phyloP scores from a whole-genome alignment of 2,888 invertebrate species.

The Tineola bisselliella region DNA sequence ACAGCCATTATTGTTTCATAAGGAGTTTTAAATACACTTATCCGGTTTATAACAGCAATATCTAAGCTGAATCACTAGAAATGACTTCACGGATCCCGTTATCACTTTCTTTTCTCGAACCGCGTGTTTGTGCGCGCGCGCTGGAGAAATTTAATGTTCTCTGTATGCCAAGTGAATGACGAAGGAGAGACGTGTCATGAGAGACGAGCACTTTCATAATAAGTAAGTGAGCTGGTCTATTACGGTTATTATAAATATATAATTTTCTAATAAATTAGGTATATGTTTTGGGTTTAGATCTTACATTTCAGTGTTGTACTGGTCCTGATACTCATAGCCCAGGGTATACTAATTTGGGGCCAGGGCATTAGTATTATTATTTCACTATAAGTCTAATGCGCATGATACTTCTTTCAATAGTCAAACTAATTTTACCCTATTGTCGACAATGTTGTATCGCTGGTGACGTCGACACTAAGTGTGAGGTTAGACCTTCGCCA shows the following conservation, averaged over 20 bases:
- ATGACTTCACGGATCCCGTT: constrained; percentile 30
- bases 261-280: too few species aligned
- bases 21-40: neutral
- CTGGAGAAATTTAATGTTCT: constrained; percentile 21
- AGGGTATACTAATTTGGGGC: too few species aligned
- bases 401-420: too few species aligned
- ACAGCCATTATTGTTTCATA: neutral
- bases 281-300: too few species aligned
- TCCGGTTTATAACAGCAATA: constrained; percentile 1
- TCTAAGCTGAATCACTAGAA: constrained; percentile 5
- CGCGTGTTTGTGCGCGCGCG: constrained; percentile 19
- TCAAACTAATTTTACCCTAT: neutral
- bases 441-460: neutral
- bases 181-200: constrained; percentile 8
- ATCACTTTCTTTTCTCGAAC: constrained; percentile 52
- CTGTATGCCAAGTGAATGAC: neutral
- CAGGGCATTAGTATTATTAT: too few species aligned
- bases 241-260: too few species aligned
- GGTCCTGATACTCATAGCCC: too few species aligned
- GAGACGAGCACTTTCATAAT: neutral
- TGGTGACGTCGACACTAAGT: neutral
- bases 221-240: too few species aligned
- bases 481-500: constrained; percentile 12
- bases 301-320: too few species aligned
- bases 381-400: too few species aligned